Percentiles rank a stretch among this genome's conserved stretches.
Evolutionary conservation across 2,797 vertebrate species (phyloP).

Genomic region (Amniataba percoides): DNA sequence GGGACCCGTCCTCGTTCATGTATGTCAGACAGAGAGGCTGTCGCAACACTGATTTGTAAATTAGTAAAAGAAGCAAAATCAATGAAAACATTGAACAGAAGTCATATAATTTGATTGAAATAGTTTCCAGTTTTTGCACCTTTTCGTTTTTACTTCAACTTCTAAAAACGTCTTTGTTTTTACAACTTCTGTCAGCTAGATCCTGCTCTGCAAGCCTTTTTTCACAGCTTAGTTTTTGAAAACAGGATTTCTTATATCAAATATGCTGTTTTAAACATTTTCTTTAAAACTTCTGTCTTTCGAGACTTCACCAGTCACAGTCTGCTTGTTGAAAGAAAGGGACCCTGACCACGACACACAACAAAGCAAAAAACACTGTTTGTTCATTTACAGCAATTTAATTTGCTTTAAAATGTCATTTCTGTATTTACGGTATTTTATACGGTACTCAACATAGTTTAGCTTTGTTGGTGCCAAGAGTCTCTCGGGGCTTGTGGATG

Average conservation of each 20-base stretch:
- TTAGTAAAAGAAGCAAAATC: neutral
- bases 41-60: neutral
- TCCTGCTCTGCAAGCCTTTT: neutral
- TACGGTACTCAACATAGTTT: neutral
- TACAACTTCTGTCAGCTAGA: too few relatives aligned
- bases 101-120: neutral
- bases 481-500: neutral
- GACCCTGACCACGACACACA: neutral
- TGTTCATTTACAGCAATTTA: neutral
- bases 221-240: neutral
- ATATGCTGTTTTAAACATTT: neutral
- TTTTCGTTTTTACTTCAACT: too few relatives aligned
- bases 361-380: neutral
- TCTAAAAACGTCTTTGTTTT: neutral
- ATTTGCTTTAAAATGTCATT: too few relatives aligned
- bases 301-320: too few relatives aligned
- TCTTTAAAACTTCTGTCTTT: too few relatives aligned
- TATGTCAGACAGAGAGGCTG: neutral
- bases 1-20: neutral
- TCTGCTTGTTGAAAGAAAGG: neutral
- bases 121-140: neutral
- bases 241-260: neutral
- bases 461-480: neutral
- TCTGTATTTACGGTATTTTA: neutral
- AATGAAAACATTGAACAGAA: neutral